A percentile compares a stretch with the other conserved stretches of the same genome.
These are phyloP conservation scores for Dissostichus mawsoni DNA, from an alignment of 2,113 vertebrate genomes.

Conservation along the genomic window DNA sequence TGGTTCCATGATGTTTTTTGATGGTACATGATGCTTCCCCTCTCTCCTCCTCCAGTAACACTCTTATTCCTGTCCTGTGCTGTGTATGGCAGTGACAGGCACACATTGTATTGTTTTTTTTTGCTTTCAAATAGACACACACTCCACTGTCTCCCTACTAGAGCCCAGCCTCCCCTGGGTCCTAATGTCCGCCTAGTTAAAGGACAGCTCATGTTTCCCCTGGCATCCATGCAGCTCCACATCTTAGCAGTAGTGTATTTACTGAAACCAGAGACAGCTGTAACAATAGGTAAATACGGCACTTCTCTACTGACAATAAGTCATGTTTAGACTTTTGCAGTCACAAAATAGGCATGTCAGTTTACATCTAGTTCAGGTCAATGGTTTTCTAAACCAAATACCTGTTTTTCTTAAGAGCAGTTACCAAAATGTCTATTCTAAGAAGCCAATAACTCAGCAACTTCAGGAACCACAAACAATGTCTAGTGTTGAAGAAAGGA, in stretches of 20 bases:
- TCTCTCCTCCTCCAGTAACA: conserved; percentile 29
- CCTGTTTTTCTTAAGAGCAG: no score
- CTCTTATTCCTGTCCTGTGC: conserved; percentile 57
- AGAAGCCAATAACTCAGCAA: no score
- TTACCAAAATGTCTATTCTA: no score
- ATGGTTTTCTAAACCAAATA: no score
- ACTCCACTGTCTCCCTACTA: conserved; percentile 74
- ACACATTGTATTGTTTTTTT: conserved; percentile 82
- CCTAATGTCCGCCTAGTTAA: conserved; percentile 68
- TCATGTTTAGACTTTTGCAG: no score
- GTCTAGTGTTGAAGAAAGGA: no score
- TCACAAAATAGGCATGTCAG: neutral
- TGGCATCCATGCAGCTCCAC: neutral
- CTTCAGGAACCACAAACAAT: no score
- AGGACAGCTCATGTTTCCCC: neutral
- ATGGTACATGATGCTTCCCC: conserved; percentile 46
- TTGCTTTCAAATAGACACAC: conserved; percentile 74
- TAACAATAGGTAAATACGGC: neutral
- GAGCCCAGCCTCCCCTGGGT: conserved; percentile 71
- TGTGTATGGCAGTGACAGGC: conserved; percentile 85
- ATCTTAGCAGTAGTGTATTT: neutral
- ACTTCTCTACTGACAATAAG: neutral
- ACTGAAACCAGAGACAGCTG: neutral
- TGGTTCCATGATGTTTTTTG: conserved; percentile 33
- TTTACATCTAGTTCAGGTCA: no score